Conservation (phyloP, 2,113 vertebrate species). For the Alligator sinensis region DNA sequence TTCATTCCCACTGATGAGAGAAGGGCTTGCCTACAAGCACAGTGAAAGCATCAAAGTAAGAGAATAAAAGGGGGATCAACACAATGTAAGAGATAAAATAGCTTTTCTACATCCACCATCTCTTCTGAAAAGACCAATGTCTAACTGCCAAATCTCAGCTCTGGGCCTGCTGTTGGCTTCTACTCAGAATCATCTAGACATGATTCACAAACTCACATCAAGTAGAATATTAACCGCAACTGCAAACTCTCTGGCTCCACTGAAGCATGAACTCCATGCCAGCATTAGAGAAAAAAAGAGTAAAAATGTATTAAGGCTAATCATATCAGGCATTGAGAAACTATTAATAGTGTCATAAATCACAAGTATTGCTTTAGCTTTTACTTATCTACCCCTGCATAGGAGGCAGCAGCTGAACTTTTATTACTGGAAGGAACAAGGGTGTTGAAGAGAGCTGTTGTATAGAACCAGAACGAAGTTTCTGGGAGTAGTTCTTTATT, state of each 20-base stretch:
- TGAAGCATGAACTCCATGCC: background rate
- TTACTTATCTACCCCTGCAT: background rate
- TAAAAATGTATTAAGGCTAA: background rate
- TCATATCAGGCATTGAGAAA: background rate
- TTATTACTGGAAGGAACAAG: too few relatives aligned
- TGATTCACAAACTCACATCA: rapidly evolving
- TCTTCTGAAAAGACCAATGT: background rate
- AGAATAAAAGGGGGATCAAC: background rate
- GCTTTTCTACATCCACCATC: conserved; percentile 11
- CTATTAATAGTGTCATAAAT: background rate
- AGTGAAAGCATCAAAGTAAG: conserved; percentile 17
- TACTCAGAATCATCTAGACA: background rate
- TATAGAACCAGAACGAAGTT: too few relatives aligned
- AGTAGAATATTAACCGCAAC: conserved; percentile 10
- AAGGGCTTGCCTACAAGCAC: conserved; percentile 21
- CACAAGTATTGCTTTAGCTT: background rate
- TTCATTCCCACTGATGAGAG: conserved; percentile 48
- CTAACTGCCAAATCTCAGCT: background rate
- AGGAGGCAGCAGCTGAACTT: background rate
- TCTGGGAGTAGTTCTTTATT: too few relatives aligned
- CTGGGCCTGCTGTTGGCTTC: background rate
- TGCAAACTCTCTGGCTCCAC: background rate
- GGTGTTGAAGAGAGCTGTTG: too few relatives aligned
- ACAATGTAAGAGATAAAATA: background rate
- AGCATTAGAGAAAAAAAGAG: conserved; percentile 27